Evolutionary conservation across 2,888 invertebrate genomes (phyloP).

Genomic region (Rhamphomyia laevipes): DNA sequence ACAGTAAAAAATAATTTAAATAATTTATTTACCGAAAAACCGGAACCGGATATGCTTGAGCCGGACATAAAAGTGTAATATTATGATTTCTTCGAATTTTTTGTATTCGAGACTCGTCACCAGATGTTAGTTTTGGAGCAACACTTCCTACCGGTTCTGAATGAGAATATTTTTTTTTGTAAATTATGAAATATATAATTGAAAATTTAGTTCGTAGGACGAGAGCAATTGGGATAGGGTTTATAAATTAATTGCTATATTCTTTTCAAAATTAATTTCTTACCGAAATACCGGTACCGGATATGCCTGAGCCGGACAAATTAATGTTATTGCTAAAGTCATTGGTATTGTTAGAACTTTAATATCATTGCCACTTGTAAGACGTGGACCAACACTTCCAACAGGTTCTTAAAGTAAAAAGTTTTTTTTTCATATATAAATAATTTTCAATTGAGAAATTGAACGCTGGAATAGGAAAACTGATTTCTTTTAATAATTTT

Average conservation of each 20-base stretch:
- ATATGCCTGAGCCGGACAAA: slow-evolving; percentile 66
- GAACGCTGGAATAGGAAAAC: slow-evolving; percentile 4
- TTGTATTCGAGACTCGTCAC: slow-evolving; percentile 37
- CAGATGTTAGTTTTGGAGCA: slow-evolving; percentile 49
- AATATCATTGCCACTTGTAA: slow-evolving; percentile 39
- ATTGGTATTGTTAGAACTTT: slow-evolving; percentile 38
- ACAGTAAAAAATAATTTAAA: too few relatives aligned
- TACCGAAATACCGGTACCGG: slow-evolving; percentile 53
- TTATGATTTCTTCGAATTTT: slow-evolving; percentile 34
- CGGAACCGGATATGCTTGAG: slow-evolving; percentile 35
- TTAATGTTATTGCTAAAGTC: slow-evolving; percentile 51
- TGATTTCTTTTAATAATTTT: slow-evolving; percentile 21
- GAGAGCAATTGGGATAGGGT: slow-evolving; percentile 15
- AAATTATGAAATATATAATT: background rate
- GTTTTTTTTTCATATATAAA: background rate
- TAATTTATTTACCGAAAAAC: slow-evolving; percentile 15
- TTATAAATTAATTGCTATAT: background rate
- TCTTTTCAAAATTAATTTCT: slow-evolving; percentile 2
- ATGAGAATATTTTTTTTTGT: slow-evolving; percentile 10
- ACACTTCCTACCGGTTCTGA: slow-evolving; percentile 42
- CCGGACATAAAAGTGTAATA: slow-evolving; percentile 58
- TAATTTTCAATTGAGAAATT: slow-evolving; percentile 9
- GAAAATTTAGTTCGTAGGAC: background rate
- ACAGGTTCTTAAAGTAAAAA: slow-evolving; percentile 29
- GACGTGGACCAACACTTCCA: slow-evolving; percentile 42